Evolutionary conservation across 2,797 vertebrate species (phyloP).

Genomic region (Sphenopsis melanotis): DNA sequence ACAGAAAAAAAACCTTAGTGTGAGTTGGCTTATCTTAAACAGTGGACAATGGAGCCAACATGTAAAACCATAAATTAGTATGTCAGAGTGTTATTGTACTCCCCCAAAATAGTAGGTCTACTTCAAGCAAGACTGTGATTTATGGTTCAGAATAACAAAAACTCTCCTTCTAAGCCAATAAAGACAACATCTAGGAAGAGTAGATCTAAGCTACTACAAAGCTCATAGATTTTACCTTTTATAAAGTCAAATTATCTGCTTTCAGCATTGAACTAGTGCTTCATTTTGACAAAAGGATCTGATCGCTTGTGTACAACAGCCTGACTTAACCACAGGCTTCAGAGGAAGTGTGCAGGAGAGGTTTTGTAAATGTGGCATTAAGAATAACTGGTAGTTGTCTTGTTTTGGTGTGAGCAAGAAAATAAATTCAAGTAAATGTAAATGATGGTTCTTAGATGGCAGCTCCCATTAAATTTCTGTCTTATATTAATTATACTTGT

Average conservation of each 20-base stretch:
- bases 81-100: background rate
- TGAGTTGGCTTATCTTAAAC: background rate
- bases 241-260: background rate
- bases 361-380: background rate
- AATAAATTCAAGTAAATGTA: background rate
- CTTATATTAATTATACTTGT: background rate
- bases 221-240: background rate
- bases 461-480: background rate
- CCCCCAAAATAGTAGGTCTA: background rate
- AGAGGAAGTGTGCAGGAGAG: background rate
- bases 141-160: background rate
- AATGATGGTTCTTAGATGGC: background rate
- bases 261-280: background rate
- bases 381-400: background rate
- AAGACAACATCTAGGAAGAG: background rate
- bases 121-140: slow-evolving; percentile 7
- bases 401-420: background rate
- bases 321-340: background rate
- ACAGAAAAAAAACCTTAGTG: background rate
- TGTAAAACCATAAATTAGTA: background rate
- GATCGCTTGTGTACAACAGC: background rate
- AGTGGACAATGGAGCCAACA: background rate
- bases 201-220: background rate
- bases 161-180: background rate
- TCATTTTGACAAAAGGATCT: background rate